Evolutionary conservation across 2,113 vertebrate genomes (phyloP).

Genomic region (Chelonoidis abingdonii): DNA sequence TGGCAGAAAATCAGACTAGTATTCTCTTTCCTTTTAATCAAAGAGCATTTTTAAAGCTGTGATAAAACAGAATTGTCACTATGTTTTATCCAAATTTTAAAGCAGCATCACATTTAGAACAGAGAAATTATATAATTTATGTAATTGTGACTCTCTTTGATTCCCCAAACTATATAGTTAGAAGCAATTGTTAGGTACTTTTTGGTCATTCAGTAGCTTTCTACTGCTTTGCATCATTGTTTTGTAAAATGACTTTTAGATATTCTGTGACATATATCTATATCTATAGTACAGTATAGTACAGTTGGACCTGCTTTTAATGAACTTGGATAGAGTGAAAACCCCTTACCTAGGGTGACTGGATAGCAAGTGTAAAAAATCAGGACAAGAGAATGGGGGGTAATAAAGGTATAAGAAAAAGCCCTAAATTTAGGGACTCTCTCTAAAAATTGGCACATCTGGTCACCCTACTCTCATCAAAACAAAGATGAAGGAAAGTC

Average conservation of each 20-base stretch:
- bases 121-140: neutral
- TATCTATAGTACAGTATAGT: too few species aligned
- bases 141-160: neutral
- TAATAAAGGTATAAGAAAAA: too few species aligned
- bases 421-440: too few species aligned
- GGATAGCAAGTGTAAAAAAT: too few species aligned
- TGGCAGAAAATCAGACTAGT: neutral
- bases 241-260: conserved; percentile 39
- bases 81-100: neutral
- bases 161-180: neutral
- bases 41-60: neutral
- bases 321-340: too few species aligned
- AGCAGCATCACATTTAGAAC: neutral
- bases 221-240: neutral
- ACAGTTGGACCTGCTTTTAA: too few species aligned
- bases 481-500: too few species aligned
- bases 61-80: neutral
- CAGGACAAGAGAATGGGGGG: too few species aligned
- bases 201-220: conserved; percentile 10
- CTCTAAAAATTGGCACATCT: too few species aligned
- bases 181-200: neutral
- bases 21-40: neutral
- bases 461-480: too few species aligned
- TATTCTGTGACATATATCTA: too few species aligned
- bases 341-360: too few species aligned